Percentiles rank a stretch among this genome's conserved stretches.
These are phyloP conservation scores for Psettodes erumei DNA, from an alignment of 2,113 vertebrate genomes.

Conservation along the genomic window DNA sequence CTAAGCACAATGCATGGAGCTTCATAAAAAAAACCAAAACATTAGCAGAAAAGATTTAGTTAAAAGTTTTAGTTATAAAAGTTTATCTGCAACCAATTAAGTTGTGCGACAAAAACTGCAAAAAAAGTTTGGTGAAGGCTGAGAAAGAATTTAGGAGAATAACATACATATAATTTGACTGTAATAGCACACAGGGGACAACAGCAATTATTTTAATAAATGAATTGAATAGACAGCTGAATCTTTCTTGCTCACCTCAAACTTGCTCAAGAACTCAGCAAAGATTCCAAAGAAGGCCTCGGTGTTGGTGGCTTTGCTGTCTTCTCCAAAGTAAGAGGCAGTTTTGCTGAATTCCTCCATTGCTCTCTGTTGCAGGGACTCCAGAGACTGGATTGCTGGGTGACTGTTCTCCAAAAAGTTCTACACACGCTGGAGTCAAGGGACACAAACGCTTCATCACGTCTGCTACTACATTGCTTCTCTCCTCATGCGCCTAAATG, in stretches of 20 bases:
- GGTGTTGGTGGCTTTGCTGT: conserved; percentile 89
- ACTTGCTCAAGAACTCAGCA: conserved; percentile 93
- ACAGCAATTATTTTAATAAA: background rate
- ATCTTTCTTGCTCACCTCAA: conserved; percentile 87
- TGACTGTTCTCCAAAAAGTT: conserved; percentile 94
- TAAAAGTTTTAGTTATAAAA: too few relatives aligned
- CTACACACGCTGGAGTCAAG: conserved; percentile 84
- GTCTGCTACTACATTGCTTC: background rate
- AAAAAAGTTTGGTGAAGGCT: background rate
- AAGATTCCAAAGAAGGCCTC: conserved; percentile 98
- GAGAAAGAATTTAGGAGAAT: background rate
- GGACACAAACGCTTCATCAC: conserved; percentile 28
- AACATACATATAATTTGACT: background rate
- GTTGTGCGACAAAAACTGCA: background rate
- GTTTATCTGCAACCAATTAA: conserved; percentile 9
- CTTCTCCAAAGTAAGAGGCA: conserved; percentile 94
- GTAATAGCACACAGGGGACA: too few relatives aligned
- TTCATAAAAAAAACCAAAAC: conserved; percentile 29
- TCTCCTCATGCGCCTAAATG: background rate
- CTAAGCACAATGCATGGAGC: background rate
- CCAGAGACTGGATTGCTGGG: conserved; percentile 89
- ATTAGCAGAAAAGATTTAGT: background rate
- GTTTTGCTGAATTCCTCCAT: conserved; percentile 93
- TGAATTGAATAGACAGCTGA: background rate
- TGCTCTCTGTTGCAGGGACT: conserved; percentile 91